Base-by-base conservation (phyloP, 2,797 vertebrate species). In the Sebastes steindachneri region DNA sequence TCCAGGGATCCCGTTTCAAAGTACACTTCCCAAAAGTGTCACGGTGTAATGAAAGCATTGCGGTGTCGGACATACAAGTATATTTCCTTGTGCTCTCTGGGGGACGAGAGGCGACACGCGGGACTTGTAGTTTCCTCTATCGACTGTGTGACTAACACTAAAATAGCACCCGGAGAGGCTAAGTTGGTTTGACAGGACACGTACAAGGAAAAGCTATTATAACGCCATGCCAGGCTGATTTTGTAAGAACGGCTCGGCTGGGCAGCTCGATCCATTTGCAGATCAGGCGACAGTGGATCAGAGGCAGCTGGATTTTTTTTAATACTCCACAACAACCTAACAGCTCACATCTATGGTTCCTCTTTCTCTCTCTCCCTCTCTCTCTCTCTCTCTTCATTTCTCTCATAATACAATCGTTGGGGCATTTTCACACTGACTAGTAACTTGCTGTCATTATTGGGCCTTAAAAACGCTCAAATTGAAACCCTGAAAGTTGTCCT, bases 171-270 rank as follows among this genome's bases (percentile, higher is more conserved):
- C 73, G 57, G 72, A 85, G 87, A 92, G 85, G 85, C 82, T 89
- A 90, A 94, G 91, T 90, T 95, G 92, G 95, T 92, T 92, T 93
- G 93, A 95, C 92, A 89, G 91, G 91, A 91, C 92, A 90, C 76
- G 73, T 92, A 95, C 94, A 94, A 90, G 90, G 76, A 93, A 95
- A 95, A 93, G 91, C 92, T 92, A 93, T 95, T 94, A 94, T 88
- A 90, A 92, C 72, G 68, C 81, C 82, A 81, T 77, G 84, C 86
- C 82, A 83, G 75, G 89, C 86, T 88, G 90, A 89, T 91, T 90
- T 83, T 81, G 85, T 86, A 80, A 79, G 90, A 88, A 88, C 68
- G 66, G 79, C 86, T 88, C 68, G 75, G 60, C 85, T 82, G 85
- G 90, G 86, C 87, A 86, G 80, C 89, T 82, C 45, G 28, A 91